Evolutionary conservation across 2,113 vertebrate genomes (phyloP), one percentile per base, ranked within the genome.

Genomic region (Chionodraco myersi): DNA sequence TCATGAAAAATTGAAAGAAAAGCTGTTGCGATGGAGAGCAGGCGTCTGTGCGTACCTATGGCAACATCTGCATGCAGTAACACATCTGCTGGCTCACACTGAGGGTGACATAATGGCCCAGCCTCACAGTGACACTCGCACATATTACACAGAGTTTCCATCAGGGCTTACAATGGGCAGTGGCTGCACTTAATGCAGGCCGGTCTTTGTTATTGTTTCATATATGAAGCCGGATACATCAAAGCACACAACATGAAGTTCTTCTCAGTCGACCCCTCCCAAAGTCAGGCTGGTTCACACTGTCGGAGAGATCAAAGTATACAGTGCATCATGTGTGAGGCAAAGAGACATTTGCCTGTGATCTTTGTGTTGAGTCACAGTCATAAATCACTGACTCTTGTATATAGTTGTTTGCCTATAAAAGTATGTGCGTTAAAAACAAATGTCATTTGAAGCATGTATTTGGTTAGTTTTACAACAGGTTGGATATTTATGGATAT

Each of bases 1-100:
- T 90, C 74, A 84, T 91, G 83, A 93, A 84, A 88, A 92, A 91
- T 75, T 89, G 86, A 83, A 72, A 65, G 64, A 80, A 88, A 82
- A 51, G 61, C 41, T 74, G 61, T 26, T 68, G 74, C 18, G 47
- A 78, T 67, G 57, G 78, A 61, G 82, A 74, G 82, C 30, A 44
- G 72, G 66, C 71, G n/a, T 79, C 79, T 82, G 62, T n/a, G 59
- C 57, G 64, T 66, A 82, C 77, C 88, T 75, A 76, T 80, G 79
- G 79, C 73, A 90, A 86, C 89, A 79, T 78, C 86, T 89, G 88
- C 58, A 80, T 51, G 61, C 63, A 58, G 70, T 23, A 70, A 76
- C 54, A 71, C 77, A 80, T 83, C 51, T 75, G 69, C 73, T 64
- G 52, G 58, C 34, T 44, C 8, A 48, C 36, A 23, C 34, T 23